Conservation (phyloP, 2,888 invertebrate genomes). For the Hemaris fuciformis region DNA sequence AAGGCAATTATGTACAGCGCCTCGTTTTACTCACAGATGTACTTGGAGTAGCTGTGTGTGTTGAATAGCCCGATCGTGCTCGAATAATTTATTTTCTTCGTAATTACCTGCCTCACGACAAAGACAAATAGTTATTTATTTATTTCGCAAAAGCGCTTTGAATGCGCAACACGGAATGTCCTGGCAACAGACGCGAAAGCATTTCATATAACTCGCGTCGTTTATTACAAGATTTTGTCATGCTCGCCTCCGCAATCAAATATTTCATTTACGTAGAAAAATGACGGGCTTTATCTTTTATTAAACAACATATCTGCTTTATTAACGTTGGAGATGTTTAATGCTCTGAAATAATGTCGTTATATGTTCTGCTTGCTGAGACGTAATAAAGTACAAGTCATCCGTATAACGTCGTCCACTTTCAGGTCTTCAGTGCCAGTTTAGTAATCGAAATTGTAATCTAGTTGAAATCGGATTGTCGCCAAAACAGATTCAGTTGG, state of each 20-base stretch:
- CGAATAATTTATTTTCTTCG: conserved; percentile 53
- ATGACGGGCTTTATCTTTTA: conserved; percentile 21
- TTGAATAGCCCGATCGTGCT: conserved; percentile 50
- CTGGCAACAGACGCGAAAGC: conserved; percentile 16
- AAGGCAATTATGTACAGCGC: conserved; percentile 67
- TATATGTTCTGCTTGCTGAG: neutral
- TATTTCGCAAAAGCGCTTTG: conserved; percentile 25
- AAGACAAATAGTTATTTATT: conserved; percentile 35
- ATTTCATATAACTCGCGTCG: conserved; percentile 28
- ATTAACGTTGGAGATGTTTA: neutral
- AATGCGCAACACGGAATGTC: conserved; percentile 19
- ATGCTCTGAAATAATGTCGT: neutral
- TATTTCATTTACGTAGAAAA: conserved; percentile 33
- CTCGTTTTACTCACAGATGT: conserved; percentile 49
- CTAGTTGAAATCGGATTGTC: conserved; percentile 26
- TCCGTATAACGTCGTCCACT: neutral
- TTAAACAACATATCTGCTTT: neutral
- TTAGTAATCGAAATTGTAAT: conserved; percentile 24
- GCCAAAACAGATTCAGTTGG: conserved; percentile 35
- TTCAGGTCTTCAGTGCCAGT: conserved; percentile 1
- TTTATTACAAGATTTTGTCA: conserved; percentile 29
- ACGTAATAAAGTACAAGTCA: neutral
- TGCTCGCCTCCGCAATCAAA: conserved; percentile 24
- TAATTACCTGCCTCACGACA: conserved; percentile 47
- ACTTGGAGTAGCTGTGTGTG: conserved; percentile 48